A percentile compares a stretch with the other conserved stretches of the same genome.
Conservation (phyloP, 2,113 vertebrate genomes). For the Sprattus sprattus region DNA sequence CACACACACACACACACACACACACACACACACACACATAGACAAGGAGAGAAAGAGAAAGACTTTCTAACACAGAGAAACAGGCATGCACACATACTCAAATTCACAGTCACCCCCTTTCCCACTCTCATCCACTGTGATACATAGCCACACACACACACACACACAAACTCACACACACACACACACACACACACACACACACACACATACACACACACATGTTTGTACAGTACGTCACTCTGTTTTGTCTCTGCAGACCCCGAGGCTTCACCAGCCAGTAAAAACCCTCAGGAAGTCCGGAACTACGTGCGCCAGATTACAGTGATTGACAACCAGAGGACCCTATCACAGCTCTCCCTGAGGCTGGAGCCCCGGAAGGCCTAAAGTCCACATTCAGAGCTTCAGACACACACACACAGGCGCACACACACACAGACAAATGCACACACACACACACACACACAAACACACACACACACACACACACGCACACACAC, state of each 20-base stretch:
- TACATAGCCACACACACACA: neutral
- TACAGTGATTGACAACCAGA: conserved; percentile 98
- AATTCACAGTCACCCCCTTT: neutral
- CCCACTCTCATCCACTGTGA: too few species aligned
- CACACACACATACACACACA: conserved; percentile 1
- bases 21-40: neutral
- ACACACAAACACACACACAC: conserved; percentile 21
- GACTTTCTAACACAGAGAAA: too few species aligned
- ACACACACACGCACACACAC: conserved; percentile 23
- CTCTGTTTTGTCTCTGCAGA: neutral
- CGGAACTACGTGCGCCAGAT: conserved; percentile 94
- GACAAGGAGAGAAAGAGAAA: too few species aligned
- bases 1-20: neutral
- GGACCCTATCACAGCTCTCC: conserved; percentile 95
- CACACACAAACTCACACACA: neutral
- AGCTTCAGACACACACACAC: conserved; percentile 38
- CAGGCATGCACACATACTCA: too few species aligned
- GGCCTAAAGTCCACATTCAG: conserved; percentile 70
- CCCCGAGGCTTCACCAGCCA: conserved; percentile 87
- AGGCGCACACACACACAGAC: conserved; percentile 22
- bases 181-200: neutral
- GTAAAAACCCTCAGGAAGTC: conserved; percentile 96
- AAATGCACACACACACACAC: conserved; percentile 45
- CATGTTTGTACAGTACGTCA: neutral
- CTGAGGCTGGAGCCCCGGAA: conserved; percentile 92